These are phyloP conservation scores for Patagioenas fasciata DNA, from an alignment of 2,113 vertebrate genomes.

Conservation along the genomic window DNA sequence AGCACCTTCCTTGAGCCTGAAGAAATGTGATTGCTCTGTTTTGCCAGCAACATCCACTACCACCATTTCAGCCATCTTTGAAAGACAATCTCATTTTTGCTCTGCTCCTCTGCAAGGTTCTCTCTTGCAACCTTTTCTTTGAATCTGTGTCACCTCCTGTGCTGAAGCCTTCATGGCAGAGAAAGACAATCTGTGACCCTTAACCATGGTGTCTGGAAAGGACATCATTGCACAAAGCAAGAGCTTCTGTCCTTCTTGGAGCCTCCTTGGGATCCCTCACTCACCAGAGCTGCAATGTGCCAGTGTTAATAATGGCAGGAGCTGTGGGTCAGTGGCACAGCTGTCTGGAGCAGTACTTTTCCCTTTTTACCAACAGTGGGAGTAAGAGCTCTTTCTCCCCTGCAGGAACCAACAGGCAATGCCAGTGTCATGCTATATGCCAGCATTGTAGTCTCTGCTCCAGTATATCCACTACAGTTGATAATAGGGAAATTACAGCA, in stretches of 20 bases:
- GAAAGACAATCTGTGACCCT: background rate
- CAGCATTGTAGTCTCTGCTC: fast-evolving
- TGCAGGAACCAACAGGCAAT: background rate
- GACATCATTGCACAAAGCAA: background rate
- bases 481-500: background rate
- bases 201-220: background rate
- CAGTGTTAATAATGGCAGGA: background rate
- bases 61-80: background rate
- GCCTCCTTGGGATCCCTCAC: background rate
- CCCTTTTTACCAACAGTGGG: background rate
- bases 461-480: background rate
- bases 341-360: background rate
- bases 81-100: background rate
- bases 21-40: background rate
- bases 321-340: background rate
- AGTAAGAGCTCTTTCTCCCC: background rate
- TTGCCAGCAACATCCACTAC: background rate
- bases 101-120: background rate
- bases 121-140: background rate
- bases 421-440: fast-evolving
- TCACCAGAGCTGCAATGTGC: background rate
- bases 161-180: background rate
- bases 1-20: background rate
- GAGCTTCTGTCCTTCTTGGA: background rate
- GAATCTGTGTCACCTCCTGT: background rate